These are phyloP conservation scores for Eubasilissa regina DNA, from an alignment of 1,140 invertebrate species.

Conservation along the genomic window DNA sequence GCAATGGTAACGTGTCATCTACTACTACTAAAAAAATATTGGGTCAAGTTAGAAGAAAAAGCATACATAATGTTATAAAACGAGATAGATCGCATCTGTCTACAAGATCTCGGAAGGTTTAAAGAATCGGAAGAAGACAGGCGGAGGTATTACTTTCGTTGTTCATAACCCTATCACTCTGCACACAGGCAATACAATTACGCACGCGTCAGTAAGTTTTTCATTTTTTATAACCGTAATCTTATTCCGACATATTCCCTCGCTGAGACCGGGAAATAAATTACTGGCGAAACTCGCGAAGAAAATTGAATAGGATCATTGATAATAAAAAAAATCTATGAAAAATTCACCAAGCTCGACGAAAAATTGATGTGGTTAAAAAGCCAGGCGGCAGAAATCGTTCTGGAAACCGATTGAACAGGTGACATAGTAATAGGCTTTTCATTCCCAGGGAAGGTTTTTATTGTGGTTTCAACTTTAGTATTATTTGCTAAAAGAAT, in stretches of 20 bases:
- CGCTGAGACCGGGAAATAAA: conserved; percentile 48
- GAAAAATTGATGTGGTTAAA: conserved; percentile 33
- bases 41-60: too few species aligned
- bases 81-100: too few species aligned
- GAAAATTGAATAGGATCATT: conserved; percentile 59
- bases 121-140: neutral
- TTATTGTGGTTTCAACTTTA: neutral
- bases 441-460: conserved; percentile 5
- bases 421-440: conserved; percentile 50
- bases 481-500: neutral
- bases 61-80: too few species aligned
- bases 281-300: conserved; percentile 47
- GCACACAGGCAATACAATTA: conserved; percentile 53
- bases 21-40: too few species aligned
- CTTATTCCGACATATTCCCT: conserved; percentile 47
- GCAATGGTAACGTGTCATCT: too few species aligned
- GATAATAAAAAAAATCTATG: conserved; percentile 32
- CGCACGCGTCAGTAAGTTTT: conserved; percentile 53
- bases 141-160: neutral
- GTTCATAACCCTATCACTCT: conserved; percentile 22
- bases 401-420: conserved; percentile 46
- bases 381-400: conserved; percentile 19
- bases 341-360: conserved; percentile 24
- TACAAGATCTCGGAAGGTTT: too few species aligned
- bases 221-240: conserved; percentile 46